Evolutionary conservation across 2,797 vertebrate species (phyloP), one percentile per base, ranked within the genome.

Genomic region (Glyptemys insculpta): DNA sequence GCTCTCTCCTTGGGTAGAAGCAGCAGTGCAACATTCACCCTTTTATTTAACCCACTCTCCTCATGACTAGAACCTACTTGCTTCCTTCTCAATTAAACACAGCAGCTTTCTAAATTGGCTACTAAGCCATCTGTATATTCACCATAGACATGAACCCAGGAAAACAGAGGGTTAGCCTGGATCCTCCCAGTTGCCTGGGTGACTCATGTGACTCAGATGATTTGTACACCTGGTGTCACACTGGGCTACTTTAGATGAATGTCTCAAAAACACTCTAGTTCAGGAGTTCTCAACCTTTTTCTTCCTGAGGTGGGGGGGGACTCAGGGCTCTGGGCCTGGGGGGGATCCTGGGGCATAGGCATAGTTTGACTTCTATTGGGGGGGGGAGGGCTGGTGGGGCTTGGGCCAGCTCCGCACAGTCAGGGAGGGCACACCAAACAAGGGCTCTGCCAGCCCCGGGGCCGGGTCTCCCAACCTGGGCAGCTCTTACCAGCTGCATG

Each of bases 41-140:
- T 89, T 59, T 5, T 50, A 59, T 14, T 50, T 31, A 27, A 44
- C 72, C 6, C 19, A 4, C 72, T 80, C 19, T 72, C 15, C 11
- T 47, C 12, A 34, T 11, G 11, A 76, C 21, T 8, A 34, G 41
- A 12, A 82, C 23, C n/a, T 72, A 14, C 47, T 91, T 76, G 4
- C 3, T 79, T 96, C 37, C 5, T 19, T 21, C 29, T 31, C 21
- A 8, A 68, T 57, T 81, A 52, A 94, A 21, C 19, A 15, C 53
- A 53, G 2, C 0, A 5, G 34, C 19, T 68, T 68, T 68, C 65
- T n/a, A 68, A 37, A 68, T 11, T 37, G n/a, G 27, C 59, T 5
- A 21, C 29, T 54, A 23, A 88, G 47, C 0, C 31, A 5, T 47
- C 56, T 6, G 81, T 18, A 3, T 31, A 86, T 59, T 68, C 59